Conservation (phyloP, 1,140 invertebrate species). For the Papilio helenus region DNA sequence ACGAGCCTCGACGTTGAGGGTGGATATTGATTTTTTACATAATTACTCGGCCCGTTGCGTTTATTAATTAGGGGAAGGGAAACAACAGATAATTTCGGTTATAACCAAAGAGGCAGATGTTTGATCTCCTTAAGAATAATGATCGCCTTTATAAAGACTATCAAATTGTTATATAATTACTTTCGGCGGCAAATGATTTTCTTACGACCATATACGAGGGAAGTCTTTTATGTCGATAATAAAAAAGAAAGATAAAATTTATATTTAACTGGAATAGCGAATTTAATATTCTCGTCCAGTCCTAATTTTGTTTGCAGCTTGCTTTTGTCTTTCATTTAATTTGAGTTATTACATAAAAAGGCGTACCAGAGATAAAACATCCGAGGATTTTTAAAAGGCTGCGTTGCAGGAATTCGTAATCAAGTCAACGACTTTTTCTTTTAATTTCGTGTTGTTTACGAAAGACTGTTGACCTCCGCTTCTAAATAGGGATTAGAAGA, state of each 20-base stretch:
- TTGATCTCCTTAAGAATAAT: slow-evolving; percentile 40
- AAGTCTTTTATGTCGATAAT: slow-evolving; percentile 35
- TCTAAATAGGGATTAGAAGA: slow-evolving; percentile 27
- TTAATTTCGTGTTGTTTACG: slow-evolving; percentile 39
- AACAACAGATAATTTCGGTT: slow-evolving; percentile 39
- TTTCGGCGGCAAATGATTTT: slow-evolving; percentile 33
- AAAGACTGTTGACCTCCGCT: slow-evolving; percentile 29
- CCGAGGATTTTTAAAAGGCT: slow-evolving; percentile 31
- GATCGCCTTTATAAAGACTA: slow-evolving; percentile 34
- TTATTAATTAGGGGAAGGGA: slow-evolving; percentile 38
- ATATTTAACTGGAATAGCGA: slow-evolving; percentile 26
- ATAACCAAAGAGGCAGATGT: slow-evolving; percentile 37
- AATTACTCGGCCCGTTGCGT: slow-evolving; percentile 39
- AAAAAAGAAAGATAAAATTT: slow-evolving; percentile 39
- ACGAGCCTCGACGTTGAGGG: slow-evolving; percentile 7
- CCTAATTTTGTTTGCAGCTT: slow-evolving; percentile 36
- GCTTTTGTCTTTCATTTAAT: slow-evolving; percentile 39
- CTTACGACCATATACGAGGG: slow-evolving; percentile 29
- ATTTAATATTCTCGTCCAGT: slow-evolving; percentile 32
- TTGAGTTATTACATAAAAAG: slow-evolving; percentile 37
- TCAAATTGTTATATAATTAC: slow-evolving; percentile 36
- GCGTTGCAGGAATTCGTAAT: slow-evolving; percentile 38
- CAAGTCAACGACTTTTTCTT: slow-evolving; percentile 38
- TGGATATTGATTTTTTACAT: slow-evolving; percentile 39
- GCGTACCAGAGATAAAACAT: slow-evolving; percentile 31